These are phyloP conservation scores for Bovichtus diacanthus DNA, from an alignment of 2,797 vertebrate species.

Conservation along the genomic window DNA sequence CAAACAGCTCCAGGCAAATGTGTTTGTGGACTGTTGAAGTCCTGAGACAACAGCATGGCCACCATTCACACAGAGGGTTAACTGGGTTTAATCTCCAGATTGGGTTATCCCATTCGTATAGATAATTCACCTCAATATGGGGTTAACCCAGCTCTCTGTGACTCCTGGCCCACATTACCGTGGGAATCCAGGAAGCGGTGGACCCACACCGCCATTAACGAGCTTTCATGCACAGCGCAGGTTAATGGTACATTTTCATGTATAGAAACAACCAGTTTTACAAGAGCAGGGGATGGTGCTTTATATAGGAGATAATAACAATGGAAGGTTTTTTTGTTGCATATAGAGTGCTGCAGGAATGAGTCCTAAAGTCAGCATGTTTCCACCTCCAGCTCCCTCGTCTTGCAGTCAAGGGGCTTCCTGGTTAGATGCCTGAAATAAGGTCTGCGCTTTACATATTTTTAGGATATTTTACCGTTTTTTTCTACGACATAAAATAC, in stretches of 20 bases:
- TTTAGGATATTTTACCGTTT: too few species aligned
- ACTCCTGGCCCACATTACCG: conserved; percentile 70
- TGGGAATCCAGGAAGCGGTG: conserved; percentile 71
- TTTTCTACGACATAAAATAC: too few species aligned
- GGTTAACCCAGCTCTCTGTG: conserved; percentile 79
- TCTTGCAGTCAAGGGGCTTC: too few species aligned
- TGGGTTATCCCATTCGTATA: conserved; percentile 71
- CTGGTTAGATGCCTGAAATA: too few species aligned
- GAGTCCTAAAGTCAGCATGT: too few species aligned
- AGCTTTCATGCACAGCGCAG: conserved; percentile 20
- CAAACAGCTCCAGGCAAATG: conserved; percentile 66
- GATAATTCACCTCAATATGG: conserved; percentile 80
- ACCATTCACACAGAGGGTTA: conserved; percentile 82
- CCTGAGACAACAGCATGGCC: conserved; percentile 75
- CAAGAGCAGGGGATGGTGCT: conserved; percentile 1
- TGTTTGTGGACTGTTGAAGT: conserved; percentile 63
- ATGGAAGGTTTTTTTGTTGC: background rate
- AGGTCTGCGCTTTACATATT: too few species aligned
- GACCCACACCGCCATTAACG: conserved; percentile 32
- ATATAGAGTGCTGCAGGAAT: too few species aligned
- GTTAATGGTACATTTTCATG: conserved; percentile 21
- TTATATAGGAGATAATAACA: background rate
- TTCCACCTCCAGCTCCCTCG: too few species aligned
- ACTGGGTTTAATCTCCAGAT: conserved; percentile 76
- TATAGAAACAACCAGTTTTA: conserved; percentile 18